phyloP scores from a whole-genome alignment of 2,113 vertebrate genomes.

The Salvelinus namaycush region DNA sequence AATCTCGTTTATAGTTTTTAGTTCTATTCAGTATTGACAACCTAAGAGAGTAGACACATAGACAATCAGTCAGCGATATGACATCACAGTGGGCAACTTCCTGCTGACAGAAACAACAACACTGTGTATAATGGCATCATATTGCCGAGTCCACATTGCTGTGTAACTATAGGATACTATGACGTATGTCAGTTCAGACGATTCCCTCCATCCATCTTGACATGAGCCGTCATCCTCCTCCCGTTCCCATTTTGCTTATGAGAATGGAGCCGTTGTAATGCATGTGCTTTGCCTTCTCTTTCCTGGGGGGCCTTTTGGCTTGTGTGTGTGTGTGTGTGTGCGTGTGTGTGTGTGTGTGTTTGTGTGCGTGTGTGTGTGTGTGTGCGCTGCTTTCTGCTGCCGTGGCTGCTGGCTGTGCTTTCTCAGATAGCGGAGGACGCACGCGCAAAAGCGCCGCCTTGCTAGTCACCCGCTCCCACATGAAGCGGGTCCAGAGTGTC shows the following conservation, averaged over 20 bases:
- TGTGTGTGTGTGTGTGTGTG: constrained; percentile 18
- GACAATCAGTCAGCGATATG: too few species aligned
- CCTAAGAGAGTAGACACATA: neutral
- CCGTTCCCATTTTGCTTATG: neutral
- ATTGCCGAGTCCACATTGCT: too few species aligned
- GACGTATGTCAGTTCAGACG: neutral
- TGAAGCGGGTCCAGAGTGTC: constrained; percentile 98
- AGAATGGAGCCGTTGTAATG: constrained; percentile 45
- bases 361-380: constrained; percentile 14
- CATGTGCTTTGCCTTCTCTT: constrained; percentile 78
- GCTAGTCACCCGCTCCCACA: constrained; percentile 90
- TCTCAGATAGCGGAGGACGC: constrained; percentile 94
- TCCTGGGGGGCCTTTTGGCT: constrained; percentile 41
- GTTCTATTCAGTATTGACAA: too few species aligned
- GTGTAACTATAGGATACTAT: neutral
- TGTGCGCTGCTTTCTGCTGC: constrained; percentile 65
- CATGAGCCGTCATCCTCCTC: neutral
- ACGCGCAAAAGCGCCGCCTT: constrained; percentile 88
- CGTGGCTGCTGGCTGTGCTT: constrained; percentile 75
- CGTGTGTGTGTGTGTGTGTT: constrained; percentile 17
- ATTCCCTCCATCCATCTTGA: neutral
- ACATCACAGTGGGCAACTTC: too few species aligned
- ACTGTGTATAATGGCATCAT: too few species aligned
- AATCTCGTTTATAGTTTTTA: too few species aligned
- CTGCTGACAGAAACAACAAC: too few species aligned